Evolutionary conservation across 2,797 vertebrate species (phyloP), one percentile per base, ranked within the genome.

Genomic region (Dromococcyx pavoninus): DNA sequence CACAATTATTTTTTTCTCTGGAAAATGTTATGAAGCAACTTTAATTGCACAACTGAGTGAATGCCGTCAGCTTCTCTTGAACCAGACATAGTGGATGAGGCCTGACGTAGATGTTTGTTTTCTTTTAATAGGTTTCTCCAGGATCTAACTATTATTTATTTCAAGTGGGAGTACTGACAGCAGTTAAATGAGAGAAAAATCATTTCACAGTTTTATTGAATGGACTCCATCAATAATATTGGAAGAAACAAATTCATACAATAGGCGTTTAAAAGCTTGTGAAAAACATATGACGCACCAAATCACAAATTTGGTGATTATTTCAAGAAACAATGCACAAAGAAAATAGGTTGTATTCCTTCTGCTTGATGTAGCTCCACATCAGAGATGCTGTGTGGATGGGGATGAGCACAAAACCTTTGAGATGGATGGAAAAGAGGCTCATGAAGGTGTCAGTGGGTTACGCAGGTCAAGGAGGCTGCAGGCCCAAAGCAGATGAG

Each of bases 321-420:
- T 87, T 92, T 88, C 65, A 75, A 48, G 8, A 85, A 37, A 48
- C 48, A 30, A 30, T 39, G 35, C 32, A 56, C 37, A 60, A 90
- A 79, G 5, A 51, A 89, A 82, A 76, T 11, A 3, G 15, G 33
- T 46, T 64, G 18, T 10, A 37, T 79, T 75, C 81, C 30, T 84
- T 84, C 51, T 75, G 22, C 19, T 39, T 64, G 28, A n/a, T 72
- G 11, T 15, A 54, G 17, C 33, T 27, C 10, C 22, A 39, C 27
- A 32, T 1, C 4, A 17, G 53, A 77, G 39, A 16, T 32, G 24
- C 10, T 61, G 4, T 0, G 0, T 0, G 0, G 7, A 30, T 48
- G 17, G 6, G 21, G 17, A 30, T 50, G 32, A 67, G 53, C 44
- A 43, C 23, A 74, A 70, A 85, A 61, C 9, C 46, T 41, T 60